Evolutionary conservation across 2,888 invertebrate species (phyloP).

Genomic region (Pterostichus niger): DNA sequence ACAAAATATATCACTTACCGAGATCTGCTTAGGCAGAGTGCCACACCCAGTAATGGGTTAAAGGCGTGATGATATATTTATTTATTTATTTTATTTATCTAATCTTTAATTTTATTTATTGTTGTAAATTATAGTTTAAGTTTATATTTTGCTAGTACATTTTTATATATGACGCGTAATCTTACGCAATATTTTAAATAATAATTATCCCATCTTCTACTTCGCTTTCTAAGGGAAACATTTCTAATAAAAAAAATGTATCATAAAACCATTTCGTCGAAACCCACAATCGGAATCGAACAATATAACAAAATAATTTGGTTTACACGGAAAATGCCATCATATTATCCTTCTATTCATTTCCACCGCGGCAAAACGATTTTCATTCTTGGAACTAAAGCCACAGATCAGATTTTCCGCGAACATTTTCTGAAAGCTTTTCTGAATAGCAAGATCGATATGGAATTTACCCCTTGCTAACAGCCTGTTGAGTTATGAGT

Average conservation of each 20-base stretch:
- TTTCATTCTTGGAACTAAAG: constrained; percentile 7
- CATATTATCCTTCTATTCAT: constrained; percentile 19
- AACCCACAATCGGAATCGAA: background rate
- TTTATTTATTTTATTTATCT: no score
- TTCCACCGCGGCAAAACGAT: constrained; percentile 5
- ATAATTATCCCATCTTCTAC: no score
- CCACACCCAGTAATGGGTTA: no score
- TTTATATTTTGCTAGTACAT: no score
- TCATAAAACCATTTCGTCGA: background rate
- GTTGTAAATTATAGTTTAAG: no score
- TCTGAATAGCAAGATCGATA: constrained; percentile 2
- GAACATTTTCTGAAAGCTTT: constrained; percentile 34
- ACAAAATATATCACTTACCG: no score
- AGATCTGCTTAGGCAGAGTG: no score
- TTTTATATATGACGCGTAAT: no score
- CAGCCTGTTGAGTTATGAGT: constrained; percentile 12
- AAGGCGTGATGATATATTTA: no score
- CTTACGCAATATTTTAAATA: no score
- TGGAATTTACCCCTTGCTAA: constrained; percentile 31
- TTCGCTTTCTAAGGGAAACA: background rate
- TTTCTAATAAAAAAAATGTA: background rate
- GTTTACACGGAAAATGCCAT: constrained; percentile 4
- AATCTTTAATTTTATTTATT: no score
- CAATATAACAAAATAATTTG: constrained; percentile 15
- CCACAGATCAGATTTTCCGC: constrained; percentile 32